phyloP scores from a whole-genome alignment of 2,797 vertebrate species.

The Falco novaeseelandiae region DNA sequence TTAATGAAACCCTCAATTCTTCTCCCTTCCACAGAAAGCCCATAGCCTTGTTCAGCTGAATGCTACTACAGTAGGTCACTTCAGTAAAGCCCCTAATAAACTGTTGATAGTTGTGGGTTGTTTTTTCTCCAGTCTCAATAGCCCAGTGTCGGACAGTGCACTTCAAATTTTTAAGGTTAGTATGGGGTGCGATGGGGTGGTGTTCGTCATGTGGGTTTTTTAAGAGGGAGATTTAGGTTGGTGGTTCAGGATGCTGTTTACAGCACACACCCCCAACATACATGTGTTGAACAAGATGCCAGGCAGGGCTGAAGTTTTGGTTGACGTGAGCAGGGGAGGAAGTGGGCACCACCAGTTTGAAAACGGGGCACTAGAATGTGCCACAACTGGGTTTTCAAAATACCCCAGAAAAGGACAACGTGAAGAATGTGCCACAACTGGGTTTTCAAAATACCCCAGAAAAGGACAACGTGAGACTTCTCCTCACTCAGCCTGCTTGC shows the following conservation, averaged over 20 bases:
- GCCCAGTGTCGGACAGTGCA: conserved; percentile 55
- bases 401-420: no score
- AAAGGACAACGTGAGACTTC: background rate
- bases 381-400: background rate
- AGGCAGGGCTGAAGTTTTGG: conserved; percentile 46
- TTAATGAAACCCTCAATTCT: conserved; percentile 80
- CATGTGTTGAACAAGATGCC: background rate
- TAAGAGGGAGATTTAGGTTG: conserved; percentile 46
- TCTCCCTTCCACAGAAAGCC: conserved; percentile 69
- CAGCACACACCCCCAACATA: background rate
- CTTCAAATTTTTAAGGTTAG: conserved; percentile 70
- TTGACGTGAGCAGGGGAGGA: conserved; percentile 7
- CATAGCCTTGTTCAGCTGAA: conserved; percentile 66
- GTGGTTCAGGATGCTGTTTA: conserved; percentile 53
- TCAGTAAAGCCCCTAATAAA: conserved; percentile 76
- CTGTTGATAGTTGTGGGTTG: conserved; percentile 63
- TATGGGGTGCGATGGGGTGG: no score
- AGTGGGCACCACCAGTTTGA: background rate
- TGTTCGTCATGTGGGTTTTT: no score
- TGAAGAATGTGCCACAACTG: background rate
- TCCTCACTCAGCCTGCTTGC: background rate
- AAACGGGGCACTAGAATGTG: background rate
- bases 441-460: background rate
- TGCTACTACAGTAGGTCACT: conserved; percentile 71
- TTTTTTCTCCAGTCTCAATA: conserved; percentile 64